phyloP scores from a whole-genome alignment of 2,797 vertebrate genomes.

The Myiotriccus ornatus region DNA sequence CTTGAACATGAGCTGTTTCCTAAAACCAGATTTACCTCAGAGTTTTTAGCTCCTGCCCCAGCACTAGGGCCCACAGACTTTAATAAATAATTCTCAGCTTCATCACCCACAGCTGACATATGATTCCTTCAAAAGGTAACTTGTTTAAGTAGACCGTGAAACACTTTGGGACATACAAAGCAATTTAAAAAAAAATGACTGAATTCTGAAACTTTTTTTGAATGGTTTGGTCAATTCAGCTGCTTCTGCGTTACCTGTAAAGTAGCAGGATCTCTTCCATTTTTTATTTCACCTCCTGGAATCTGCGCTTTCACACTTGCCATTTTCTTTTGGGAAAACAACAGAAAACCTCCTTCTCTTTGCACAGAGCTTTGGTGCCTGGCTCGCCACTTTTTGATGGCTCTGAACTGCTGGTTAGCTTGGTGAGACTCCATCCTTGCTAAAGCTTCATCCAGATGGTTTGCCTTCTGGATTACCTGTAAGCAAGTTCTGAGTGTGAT shows the following conservation, averaged over 20 bases:
- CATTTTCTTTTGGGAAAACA: slow-evolving; percentile 87
- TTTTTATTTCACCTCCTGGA: slow-evolving; percentile 5
- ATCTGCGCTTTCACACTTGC: slow-evolving; percentile 73
- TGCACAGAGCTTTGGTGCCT: slow-evolving; percentile 71
- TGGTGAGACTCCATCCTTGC: slow-evolving; percentile 80
- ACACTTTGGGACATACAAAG: not conserved
- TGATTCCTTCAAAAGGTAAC: not conserved
- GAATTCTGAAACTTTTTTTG: not conserved
- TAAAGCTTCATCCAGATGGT: slow-evolving; percentile 85
- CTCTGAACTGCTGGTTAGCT: slow-evolving; percentile 79
- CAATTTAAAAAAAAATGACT: not conserved
- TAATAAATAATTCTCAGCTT: not conserved
- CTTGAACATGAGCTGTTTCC: not conserved
- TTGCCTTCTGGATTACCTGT: slow-evolving; percentile 87
- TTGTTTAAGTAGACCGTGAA: not conserved
- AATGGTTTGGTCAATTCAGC: not conserved
- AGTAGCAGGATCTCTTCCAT: slow-evolving; percentile 73
- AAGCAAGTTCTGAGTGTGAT: not conserved
- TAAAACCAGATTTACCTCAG: not conserved
- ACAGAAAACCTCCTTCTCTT: slow-evolving; percentile 85
- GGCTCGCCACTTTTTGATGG: slow-evolving; percentile 85
- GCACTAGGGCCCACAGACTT: not conserved
- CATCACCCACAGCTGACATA: not conserved
- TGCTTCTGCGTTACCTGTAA: slow-evolving; percentile 75
- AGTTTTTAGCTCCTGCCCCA: not conserved